Evolutionary conservation across 2,888 invertebrate genomes (phyloP), one percentile per base, ranked within the genome.

Genomic region (Amblyjoppa fuscipennis): DNA sequence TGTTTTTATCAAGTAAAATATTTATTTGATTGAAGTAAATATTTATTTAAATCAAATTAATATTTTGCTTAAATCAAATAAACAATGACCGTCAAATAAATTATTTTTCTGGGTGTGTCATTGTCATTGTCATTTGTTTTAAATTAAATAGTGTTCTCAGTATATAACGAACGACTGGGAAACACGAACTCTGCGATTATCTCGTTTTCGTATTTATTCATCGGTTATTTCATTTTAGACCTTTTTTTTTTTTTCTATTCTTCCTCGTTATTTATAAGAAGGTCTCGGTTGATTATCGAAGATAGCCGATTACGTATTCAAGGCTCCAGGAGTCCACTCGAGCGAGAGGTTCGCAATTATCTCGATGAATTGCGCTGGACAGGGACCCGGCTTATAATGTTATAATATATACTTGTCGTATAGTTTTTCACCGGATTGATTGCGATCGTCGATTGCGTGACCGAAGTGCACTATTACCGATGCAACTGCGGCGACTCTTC

Each of bases 361-460:
- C 13, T 64, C 49, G 76, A 49, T 7, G 41, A 51, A 76, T 76
- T 76, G 76, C 76, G 51, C 61, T 56, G 61, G 61, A 34, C 34
- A 64, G 61, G 34, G 61, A 64, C 61, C 34, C 34, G 7, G 4
- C 20, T 34, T 34, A 31, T 34, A 31, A 34, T 9, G 53, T 53
- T n/a, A 64, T 34, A 64, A 31, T 16, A 11, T 16, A 64, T 64
- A 64, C 31, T 64, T 64, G 45, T 61, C 6, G 31, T 64, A n/a
- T n/a, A 9, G 31, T 53, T 68, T 73, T 75, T 59, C 68, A 34
- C 49, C 11, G 69, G 38, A 69, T 77, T 34, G 75, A 76, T 64
- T 38, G 77, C 56, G 68, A 77, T 59, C 68, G 68, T 56, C 31
- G 69, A 77, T 77, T 77, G 69, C 77, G 69, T 68, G 56, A 69